These are phyloP conservation scores for Argyrosomus japonicus DNA, from an alignment of 2,113 vertebrate genomes.

Conservation along the genomic window DNA sequence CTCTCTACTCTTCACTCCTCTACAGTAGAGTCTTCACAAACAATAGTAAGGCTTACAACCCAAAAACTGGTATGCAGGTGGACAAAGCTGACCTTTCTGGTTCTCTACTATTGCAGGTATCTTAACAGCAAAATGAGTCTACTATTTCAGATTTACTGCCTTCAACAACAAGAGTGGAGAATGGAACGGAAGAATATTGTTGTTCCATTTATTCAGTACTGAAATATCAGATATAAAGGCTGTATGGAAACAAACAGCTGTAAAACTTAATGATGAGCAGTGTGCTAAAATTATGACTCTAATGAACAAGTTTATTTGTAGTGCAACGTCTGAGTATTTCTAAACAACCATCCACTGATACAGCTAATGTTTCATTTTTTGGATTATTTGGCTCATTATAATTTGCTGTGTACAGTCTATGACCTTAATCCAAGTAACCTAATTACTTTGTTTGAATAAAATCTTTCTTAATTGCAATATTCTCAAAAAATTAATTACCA, in stretches of 20 bases:
- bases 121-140: slow-evolving; percentile 16
- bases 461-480: neutral
- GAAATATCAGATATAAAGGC: neutral
- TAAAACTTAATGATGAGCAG: neutral
- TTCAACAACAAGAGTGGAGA: neutral
- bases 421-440: slow-evolving; percentile 31
- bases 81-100: slow-evolving; percentile 3
- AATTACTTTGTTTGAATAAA: slow-evolving; percentile 15
- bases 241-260: neutral
- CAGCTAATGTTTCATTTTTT: neutral
- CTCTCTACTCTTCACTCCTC: slow-evolving; percentile 21
- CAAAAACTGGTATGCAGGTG: neutral
- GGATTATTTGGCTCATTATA: slow-evolving; percentile 10
- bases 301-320: neutral
- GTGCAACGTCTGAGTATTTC: neutral
- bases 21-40: slow-evolving; percentile 23
- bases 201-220: neutral
- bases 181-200: neutral
- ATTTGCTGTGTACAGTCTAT: neutral
- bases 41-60: neutral
- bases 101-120: neutral
- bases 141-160: slow-evolving; percentile 24
- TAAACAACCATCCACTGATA: neutral
- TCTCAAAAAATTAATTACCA: neutral
- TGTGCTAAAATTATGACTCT: neutral